phyloP scores from a whole-genome alignment of 2,888 invertebrate species.

The Linnaemya tessellans region DNA sequence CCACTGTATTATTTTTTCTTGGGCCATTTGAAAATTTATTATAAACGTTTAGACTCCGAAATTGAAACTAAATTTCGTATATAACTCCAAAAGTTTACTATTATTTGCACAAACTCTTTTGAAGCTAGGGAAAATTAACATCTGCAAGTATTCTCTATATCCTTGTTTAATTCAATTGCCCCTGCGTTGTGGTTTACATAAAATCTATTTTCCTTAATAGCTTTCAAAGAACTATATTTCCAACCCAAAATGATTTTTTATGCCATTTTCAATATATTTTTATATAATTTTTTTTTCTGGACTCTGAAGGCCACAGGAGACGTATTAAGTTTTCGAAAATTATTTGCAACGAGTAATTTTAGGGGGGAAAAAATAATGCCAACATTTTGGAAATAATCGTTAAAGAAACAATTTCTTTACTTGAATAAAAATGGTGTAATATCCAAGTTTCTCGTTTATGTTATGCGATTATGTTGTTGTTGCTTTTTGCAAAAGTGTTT shows the following conservation, averaged over 20 bases:
- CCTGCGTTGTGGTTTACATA: no score
- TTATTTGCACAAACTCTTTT: no score
- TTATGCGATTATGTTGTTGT: no score
- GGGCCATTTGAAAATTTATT: no score
- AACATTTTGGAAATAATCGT: neutral
- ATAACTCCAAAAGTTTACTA: no score
- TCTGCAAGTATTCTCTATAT: no score
- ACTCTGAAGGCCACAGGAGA: neutral
- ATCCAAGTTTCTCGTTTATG: neutral
- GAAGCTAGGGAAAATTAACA: no score
- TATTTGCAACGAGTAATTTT: neutral
- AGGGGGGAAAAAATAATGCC: neutral
- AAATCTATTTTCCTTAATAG: neutral
- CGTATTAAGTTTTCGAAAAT: neutral
- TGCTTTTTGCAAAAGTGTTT: no score
- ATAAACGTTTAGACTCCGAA: no score
- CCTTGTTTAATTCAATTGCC: no score
- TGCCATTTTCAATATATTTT: neutral
- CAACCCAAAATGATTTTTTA: neutral
- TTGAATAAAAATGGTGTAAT: slow-evolving; percentile 7
- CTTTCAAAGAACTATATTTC: neutral
- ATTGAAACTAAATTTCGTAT: neutral
- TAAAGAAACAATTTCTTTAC: neutral
- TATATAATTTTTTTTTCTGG: neutral
- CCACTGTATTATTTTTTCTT: no score